phyloP scores from a whole-genome alignment of 2,797 vertebrate species.

The Hydrolagus colliei region DNA sequence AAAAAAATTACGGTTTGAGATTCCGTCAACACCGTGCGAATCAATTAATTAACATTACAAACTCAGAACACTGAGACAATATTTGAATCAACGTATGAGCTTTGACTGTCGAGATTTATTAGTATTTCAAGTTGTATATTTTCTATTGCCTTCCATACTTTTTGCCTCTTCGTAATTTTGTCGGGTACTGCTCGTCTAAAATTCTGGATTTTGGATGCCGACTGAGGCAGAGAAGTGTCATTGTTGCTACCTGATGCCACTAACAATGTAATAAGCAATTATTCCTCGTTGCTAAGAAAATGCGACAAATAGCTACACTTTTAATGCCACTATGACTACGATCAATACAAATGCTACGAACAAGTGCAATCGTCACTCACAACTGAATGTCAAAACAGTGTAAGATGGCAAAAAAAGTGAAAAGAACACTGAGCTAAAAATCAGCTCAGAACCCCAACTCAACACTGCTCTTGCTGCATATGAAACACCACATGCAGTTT shows the following conservation, averaged over 20 bases:
- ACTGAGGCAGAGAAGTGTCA: background rate
- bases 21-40: too few species aligned
- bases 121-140: background rate
- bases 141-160: background rate
- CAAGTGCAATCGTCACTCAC: too few species aligned
- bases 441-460: too few species aligned
- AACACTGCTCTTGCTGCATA: too few species aligned
- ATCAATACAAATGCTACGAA: too few species aligned
- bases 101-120: background rate
- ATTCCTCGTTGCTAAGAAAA: background rate
- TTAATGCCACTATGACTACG: background rate
- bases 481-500: too few species aligned
- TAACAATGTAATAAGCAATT: background rate
- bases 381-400: too few species aligned
- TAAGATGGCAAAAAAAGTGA: too few species aligned
- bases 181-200: background rate
- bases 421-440: too few species aligned
- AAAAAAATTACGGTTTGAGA: background rate
- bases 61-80: background rate
- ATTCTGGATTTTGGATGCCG: background rate
- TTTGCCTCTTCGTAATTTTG: background rate
- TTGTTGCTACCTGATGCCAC: background rate
- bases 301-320: background rate
- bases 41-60: background rate
- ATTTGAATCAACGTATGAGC: background rate